Base-by-base conservation (phyloP, 2,797 vertebrate genomes). In the Atherinosoma microstoma region DNA sequence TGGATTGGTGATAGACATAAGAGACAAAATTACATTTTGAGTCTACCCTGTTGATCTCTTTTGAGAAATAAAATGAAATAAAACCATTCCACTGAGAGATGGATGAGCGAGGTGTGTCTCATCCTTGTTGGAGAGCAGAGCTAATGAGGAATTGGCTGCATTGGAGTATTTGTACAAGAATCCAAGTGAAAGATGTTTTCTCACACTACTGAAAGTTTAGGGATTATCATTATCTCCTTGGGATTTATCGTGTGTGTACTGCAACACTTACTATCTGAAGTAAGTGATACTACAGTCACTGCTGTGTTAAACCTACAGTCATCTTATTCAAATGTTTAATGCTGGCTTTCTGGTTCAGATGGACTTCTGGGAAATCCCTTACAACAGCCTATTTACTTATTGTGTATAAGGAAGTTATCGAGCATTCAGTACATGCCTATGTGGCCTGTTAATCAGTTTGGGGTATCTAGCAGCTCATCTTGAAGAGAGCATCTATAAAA, bases 171-270 rank as follows among this genome's bases (percentile, higher is more conserved):
- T 89, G 83, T 87, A 87, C 64, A 40, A 84, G 76, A 76, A 86
- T 80, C 45, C 58, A 71, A 5, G 63, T 85, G 76, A 87, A 79
- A 87, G 80, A 60, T 74, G 66, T 84, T 79, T 78, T 83, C 78
- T 80, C 75, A 56, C 83, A 78, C 76, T 71, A 73, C 79, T 82
- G 75, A 86, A 83, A 85, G 58, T 82, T 80, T n/a, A 36, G 68
- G 73, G 84, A 91, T 93, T 89, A 86, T 83, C 82, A 84, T 87
- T 79, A 87, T 90, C 80, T 81, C 79, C 76, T 69, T n/a, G 73
- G 80, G 83, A 84, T 89, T 85, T 75, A 78, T 88, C 69, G 76
- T 79, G 79, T 73, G 80, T 67, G 86, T 86, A 80, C 80, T 78
- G 64, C 77, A 73, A 58, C 38, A 60, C 69, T 75, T 68, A 47